Conservation (phyloP, 2,113 vertebrate species). For the Axis porcinus region DNA sequence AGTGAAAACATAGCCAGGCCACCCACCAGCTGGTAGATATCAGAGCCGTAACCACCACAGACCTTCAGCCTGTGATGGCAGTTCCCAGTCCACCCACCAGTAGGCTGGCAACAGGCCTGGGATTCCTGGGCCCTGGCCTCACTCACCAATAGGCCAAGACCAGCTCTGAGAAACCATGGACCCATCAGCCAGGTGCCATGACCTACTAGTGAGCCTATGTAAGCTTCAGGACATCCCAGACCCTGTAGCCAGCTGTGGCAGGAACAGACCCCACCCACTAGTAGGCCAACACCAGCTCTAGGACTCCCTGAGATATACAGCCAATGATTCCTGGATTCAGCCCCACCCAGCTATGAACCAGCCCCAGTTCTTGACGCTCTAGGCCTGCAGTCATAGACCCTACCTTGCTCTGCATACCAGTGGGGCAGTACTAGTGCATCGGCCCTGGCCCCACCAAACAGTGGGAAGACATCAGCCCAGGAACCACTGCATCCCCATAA, state of each 20-base stretch:
- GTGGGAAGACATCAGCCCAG: background rate
- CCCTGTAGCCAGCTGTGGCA: background rate
- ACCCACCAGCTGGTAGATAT: background rate
- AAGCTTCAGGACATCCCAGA: background rate
- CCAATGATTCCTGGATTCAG: background rate
- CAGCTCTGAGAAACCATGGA: background rate
- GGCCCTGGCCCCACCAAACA: background rate
- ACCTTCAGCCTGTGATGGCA: background rate
- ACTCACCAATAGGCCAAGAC: background rate
- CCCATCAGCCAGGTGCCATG: background rate
- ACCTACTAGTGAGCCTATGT: background rate
- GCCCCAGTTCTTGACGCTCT: background rate
- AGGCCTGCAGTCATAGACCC: background rate
- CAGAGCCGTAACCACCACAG: background rate
- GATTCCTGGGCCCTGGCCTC: background rate
- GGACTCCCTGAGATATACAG: background rate
- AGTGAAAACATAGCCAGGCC: background rate
- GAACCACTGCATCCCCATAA: background rate
- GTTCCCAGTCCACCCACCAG: background rate
- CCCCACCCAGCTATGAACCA: background rate
- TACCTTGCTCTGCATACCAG: background rate
- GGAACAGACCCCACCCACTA: no score
- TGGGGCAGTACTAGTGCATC: background rate
- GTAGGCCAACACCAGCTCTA: background rate
- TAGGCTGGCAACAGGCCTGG: background rate